These are phyloP conservation scores for Bucco capensis DNA, from an alignment of 2,113 vertebrate genomes.

Conservation along the genomic window DNA sequence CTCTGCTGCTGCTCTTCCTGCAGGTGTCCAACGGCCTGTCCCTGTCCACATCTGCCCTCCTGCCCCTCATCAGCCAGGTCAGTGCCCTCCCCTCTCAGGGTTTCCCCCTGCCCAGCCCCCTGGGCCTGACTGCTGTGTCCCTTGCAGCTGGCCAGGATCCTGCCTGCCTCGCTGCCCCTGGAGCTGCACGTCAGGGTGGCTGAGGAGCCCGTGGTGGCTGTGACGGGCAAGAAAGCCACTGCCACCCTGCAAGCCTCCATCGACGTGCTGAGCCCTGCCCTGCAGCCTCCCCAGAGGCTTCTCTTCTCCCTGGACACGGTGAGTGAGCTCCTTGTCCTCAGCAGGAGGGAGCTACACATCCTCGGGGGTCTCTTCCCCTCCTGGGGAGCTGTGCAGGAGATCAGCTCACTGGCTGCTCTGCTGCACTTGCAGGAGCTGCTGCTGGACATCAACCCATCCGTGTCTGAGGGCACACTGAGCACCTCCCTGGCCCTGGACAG, in stretches of 20 bases:
- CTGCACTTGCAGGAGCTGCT: constrained; percentile 41
- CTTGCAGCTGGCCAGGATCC: not conserved
- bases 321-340: not conserved
- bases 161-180: constrained; percentile 15
- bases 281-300: not conserved
- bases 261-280: not conserved
- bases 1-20: not conserved
- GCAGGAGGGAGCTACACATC: not conserved
- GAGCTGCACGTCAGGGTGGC: not conserved
- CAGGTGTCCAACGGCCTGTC: not conserved
- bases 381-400: not conserved
- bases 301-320: constrained; percentile 55
- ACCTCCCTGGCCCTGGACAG: constrained; percentile 50
- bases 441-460: constrained; percentile 12
- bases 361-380: not conserved
- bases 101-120: too few species aligned
- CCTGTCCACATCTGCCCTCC: not conserved
- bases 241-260: constrained; percentile 27
- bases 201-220: not conserved
- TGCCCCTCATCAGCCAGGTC: constrained; percentile 43
- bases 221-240: not conserved
- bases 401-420: not conserved
- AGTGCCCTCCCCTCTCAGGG: not conserved
- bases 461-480: constrained; percentile 17
- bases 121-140: not conserved